Percentiles rank a stretch among this genome's conserved stretches.
phyloP scores from a whole-genome alignment of 2,888 invertebrate species.

The Lathronympha strigana region DNA sequence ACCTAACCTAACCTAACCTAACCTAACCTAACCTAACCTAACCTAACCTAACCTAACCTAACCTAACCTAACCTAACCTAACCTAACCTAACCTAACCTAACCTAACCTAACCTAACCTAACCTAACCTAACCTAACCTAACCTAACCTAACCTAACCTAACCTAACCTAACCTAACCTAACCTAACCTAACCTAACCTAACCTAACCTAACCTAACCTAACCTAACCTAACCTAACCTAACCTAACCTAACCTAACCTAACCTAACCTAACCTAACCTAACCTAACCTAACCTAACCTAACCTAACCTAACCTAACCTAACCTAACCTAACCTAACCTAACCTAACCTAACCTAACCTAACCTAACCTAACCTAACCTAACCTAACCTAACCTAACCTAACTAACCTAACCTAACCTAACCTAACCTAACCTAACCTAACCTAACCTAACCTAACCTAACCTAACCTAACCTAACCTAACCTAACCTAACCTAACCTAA shows the following conservation, averaged over 20 bases:
- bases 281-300: constrained; percentile 25
- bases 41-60: constrained; percentile 39
- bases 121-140: constrained; percentile 24
- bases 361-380: constrained; percentile 18
- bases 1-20: constrained; percentile 42
- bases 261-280: constrained; percentile 16
- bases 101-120: constrained; percentile 24
- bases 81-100: constrained; percentile 25
- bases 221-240: constrained; percentile 13
- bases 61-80: constrained; percentile 27
- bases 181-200: constrained; percentile 26
- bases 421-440: constrained; percentile 21
- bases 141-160: constrained; percentile 6
- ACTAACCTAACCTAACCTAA: constrained; percentile 16
- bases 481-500: constrained; percentile 40
- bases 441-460: constrained; percentile 7
- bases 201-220: constrained; percentile 24
- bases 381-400: constrained; percentile 23
- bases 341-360: constrained; percentile 19
- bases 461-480: constrained; percentile 41
- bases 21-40: constrained; percentile 34
- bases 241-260: constrained; percentile 19
- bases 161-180: constrained; percentile 20
- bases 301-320: constrained; percentile 23
- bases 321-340: constrained; percentile 22